These are phyloP conservation scores for Sinocyclocheilus rhinocerous DNA, from an alignment of 2,113 vertebrate genomes.

Conservation along the genomic window DNA sequence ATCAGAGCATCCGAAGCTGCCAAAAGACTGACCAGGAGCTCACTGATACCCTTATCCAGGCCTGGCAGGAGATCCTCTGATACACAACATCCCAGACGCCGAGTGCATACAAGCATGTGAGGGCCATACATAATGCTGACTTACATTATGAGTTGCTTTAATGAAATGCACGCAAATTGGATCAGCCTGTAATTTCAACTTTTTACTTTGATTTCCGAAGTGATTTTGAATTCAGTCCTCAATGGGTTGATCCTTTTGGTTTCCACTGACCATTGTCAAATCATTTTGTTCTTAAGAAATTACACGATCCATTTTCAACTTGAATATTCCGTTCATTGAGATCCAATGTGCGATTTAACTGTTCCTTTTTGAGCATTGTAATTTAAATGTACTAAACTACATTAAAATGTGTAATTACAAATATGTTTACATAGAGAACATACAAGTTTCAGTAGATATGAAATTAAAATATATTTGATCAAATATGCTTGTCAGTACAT, in stretches of 20 bases:
- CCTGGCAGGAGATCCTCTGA: not conserved
- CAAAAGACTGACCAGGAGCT: not conserved
- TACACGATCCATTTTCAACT: not conserved
- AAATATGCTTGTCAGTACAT: no score
- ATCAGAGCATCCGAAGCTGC: not conserved
- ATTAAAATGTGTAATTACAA: not conserved
- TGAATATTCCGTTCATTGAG: not conserved
- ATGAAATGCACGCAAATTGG: not conserved
- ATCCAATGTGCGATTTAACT: not conserved
- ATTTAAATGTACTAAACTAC: not conserved
- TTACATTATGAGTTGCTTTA: no score
- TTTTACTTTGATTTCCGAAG: not conserved
- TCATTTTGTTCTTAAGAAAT: not conserved
- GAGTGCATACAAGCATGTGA: not conserved
- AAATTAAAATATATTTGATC: no score
- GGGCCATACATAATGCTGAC: no score
- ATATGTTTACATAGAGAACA: not conserved
- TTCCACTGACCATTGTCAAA: not conserved
- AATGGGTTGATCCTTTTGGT: not conserved
- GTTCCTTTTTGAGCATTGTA: not conserved
- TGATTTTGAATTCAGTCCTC: not conserved
- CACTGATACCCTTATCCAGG: not conserved
- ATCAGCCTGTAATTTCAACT: not conserved
- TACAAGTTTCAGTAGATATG: not conserved
- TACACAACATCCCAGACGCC: not conserved